A percentile compares a stretch with the other conserved stretches of the same genome.
phyloP scores from a whole-genome alignment of 2,888 invertebrate genomes.

The Thumatha senex region DNA sequence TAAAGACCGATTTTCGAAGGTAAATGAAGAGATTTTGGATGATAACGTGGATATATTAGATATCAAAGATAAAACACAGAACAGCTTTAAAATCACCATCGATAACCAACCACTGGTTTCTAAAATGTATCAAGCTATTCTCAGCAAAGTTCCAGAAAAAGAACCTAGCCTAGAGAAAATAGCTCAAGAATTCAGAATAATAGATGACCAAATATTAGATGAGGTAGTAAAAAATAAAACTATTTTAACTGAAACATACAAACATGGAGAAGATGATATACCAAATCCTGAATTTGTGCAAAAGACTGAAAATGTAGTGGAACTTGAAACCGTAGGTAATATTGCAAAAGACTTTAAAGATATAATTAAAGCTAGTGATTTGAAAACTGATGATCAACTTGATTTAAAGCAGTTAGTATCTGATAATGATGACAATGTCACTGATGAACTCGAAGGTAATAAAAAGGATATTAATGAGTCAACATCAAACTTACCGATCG shows the following conservation, averaged over 20 bases:
- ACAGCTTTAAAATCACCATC: slow-evolving; percentile 36
- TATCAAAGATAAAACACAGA: slow-evolving; percentile 63
- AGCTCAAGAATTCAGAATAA: slow-evolving; percentile 27
- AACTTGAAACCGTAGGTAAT: neutral
- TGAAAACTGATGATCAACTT: slow-evolving; percentile 8
- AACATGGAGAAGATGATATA: slow-evolving; percentile 13
- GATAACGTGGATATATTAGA: slow-evolving; percentile 30
- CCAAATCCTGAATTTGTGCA: slow-evolving; percentile 25
- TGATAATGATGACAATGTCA: slow-evolving; percentile 23
- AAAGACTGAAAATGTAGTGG: slow-evolving; percentile 10
- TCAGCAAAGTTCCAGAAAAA: slow-evolving; percentile 44
- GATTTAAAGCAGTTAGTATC: slow-evolving; percentile 12
- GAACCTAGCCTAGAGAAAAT: slow-evolving; percentile 59
- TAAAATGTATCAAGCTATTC: slow-evolving; percentile 26
- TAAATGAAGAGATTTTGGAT: slow-evolving; percentile 60
- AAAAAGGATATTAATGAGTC: neutral
- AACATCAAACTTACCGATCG: slow-evolving; percentile 1
- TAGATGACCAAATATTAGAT: slow-evolving; percentile 12
- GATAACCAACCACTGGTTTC: slow-evolving; percentile 22
- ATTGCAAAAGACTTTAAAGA: neutral
- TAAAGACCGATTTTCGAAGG: slow-evolving; percentile 21
- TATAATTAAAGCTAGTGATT: neutral
- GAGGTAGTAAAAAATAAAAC: slow-evolving; percentile 12
- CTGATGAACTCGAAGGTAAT: slow-evolving; percentile 1
- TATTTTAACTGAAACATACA: slow-evolving; percentile 7